Conservation (phyloP, 2,888 invertebrate genomes). For the Oeneis ivallda region DNA sequence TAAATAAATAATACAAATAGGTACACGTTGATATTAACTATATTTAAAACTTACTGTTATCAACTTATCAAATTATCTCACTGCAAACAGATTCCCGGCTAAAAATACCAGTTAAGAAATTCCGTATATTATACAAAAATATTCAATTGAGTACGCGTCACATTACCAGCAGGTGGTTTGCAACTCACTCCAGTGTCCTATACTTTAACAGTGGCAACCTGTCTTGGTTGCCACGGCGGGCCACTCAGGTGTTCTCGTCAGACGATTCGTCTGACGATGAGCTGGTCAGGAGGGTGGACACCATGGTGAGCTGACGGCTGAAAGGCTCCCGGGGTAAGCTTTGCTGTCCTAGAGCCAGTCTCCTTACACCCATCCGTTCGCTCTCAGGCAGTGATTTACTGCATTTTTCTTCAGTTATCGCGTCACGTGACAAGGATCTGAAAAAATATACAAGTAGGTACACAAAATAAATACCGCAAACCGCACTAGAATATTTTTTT, state of each 20-base stretch:
- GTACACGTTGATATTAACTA: background rate
- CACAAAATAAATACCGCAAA: background rate
- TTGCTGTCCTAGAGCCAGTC: constrained; percentile 80
- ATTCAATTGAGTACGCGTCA: constrained; percentile 14
- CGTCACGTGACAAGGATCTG: constrained; percentile 84
- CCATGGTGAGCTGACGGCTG: constrained; percentile 82
- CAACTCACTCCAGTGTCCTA: constrained; percentile 65
- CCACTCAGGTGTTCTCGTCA: constrained; percentile 78
- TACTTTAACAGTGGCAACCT: constrained; percentile 78
- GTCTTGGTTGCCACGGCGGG: constrained; percentile 75
- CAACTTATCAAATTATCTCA: background rate
- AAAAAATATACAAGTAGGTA: background rate
- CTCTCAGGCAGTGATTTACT: constrained; percentile 84
- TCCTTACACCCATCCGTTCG: constrained; percentile 75
- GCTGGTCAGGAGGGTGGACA: constrained; percentile 83
- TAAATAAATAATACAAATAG: background rate
- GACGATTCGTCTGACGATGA: constrained; percentile 82
- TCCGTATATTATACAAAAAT: constrained; percentile 23
- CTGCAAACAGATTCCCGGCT: background rate
- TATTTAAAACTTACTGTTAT: background rate
- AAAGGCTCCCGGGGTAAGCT: constrained; percentile 83
- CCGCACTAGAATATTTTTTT: too few relatives aligned
- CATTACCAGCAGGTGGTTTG: constrained; percentile 10
- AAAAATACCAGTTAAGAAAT: constrained; percentile 13
- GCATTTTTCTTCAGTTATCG: constrained; percentile 87